Evolutionary conservation across 2,113 vertebrate genomes (phyloP).

Genomic region (Zootoca vivipara): DNA sequence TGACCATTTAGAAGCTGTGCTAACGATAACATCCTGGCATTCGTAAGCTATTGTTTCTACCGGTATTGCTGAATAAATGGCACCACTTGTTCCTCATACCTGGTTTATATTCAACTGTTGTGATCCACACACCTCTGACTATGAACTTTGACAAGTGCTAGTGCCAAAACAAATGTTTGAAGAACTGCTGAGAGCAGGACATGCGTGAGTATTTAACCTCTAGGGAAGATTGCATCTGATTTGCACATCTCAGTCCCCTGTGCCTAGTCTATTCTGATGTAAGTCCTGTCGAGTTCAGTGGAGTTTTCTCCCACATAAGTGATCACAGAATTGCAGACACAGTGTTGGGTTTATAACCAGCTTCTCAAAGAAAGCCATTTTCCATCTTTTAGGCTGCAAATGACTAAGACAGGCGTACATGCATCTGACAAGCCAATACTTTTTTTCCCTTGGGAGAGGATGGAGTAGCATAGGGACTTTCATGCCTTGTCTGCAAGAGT

Average conservation of each 20-base stretch:
- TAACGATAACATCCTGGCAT: background rate
- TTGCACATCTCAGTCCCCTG: background rate
- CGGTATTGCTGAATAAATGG: background rate
- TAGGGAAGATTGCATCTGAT: background rate
- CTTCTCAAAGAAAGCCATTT: background rate
- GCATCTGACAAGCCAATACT: background rate
- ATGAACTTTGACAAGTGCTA: background rate
- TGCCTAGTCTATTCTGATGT: background rate
- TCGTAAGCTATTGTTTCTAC: background rate
- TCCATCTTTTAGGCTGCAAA: background rate
- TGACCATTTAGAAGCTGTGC: background rate
- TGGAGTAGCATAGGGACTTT: background rate
- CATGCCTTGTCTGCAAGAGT: background rate
- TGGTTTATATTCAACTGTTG: background rate
- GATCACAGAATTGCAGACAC: background rate
- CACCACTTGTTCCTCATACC: background rate
- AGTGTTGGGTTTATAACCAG: background rate
- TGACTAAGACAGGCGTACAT: background rate
- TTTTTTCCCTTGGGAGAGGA: background rate
- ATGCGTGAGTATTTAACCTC: background rate
- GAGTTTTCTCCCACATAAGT: background rate
- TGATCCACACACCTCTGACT: background rate
- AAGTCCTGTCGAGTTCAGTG: background rate
- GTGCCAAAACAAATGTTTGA: background rate
- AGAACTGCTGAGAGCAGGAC: background rate